phyloP scores from a whole-genome alignment of 2,888 invertebrate species.

The Hyles lineata region DNA sequence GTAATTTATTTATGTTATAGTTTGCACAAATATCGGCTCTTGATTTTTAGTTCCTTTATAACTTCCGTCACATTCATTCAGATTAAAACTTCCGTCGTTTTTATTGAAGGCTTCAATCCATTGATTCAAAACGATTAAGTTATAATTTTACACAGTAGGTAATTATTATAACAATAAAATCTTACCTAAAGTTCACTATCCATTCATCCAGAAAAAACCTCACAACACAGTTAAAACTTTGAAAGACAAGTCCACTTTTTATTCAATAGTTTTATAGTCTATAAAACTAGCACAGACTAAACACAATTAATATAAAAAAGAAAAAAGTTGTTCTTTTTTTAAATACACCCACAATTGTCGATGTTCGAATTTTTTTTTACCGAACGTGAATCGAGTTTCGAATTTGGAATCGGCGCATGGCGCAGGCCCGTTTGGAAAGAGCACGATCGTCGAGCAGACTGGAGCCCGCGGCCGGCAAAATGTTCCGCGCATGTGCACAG shows the following conservation, averaged over 20 bases:
- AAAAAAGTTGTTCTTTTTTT: slow-evolving; percentile 35
- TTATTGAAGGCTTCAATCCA: too few species aligned
- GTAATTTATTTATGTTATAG: too few species aligned
- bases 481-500: slow-evolving; percentile 71
- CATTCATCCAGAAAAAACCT: slow-evolving; percentile 16
- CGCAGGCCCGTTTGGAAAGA: slow-evolving; percentile 65
- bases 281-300: background rate
- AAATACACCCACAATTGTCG: slow-evolving; percentile 24
- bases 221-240: background rate
- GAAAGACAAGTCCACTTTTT: slow-evolving; percentile 5
- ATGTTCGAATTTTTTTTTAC: slow-evolving; percentile 2
- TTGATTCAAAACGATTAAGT: too few species aligned
- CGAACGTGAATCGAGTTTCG: slow-evolving; percentile 59
- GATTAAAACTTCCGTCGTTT: too few species aligned
- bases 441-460: slow-evolving; percentile 72
- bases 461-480: slow-evolving; percentile 58
- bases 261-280: background rate
- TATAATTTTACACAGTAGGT: background rate
- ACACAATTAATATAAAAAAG: slow-evolving; percentile 31
- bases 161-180: background rate
- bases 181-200: slow-evolving; percentile 19
- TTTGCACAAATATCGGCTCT: too few species aligned
- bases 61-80: too few species aligned
- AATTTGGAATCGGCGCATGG: slow-evolving; percentile 56
- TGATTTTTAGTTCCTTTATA: too few species aligned